Conservation (phyloP, 2,797 vertebrate species). For the Peromyscus aztecus region DNA sequence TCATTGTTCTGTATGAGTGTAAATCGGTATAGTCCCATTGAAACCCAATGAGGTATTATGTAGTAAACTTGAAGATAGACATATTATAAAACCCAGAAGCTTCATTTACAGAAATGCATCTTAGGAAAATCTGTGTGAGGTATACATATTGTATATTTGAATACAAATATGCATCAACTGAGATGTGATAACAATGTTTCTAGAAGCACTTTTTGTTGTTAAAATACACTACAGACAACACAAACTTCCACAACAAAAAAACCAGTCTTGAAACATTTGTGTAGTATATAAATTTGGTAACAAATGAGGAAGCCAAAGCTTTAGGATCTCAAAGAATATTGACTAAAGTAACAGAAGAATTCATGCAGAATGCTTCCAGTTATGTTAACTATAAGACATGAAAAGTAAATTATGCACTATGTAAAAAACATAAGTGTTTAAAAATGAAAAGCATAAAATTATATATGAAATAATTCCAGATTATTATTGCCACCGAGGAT, state of each 20-base stretch:
- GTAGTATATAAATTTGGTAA: background rate
- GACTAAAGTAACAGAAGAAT: slow-evolving; percentile 41
- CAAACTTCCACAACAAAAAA: background rate
- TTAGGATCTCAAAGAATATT: slow-evolving; percentile 3
- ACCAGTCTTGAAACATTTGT: background rate
- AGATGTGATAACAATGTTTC: background rate
- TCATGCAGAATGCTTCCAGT: background rate
- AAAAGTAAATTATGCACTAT: background rate
- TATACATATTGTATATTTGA: background rate
- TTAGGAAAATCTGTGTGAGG: background rate
- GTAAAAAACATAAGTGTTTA: background rate
- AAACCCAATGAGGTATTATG: background rate
- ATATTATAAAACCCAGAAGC: background rate
- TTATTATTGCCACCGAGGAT: background rate
- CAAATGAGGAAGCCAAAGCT: background rate
- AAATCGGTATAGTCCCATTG: background rate
- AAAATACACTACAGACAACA: slow-evolving; percentile 4
- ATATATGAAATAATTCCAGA: background rate
- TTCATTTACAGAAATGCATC: background rate
- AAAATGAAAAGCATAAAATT: slow-evolving; percentile 44
- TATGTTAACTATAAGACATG: slow-evolving; percentile 8
- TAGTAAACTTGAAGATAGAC: background rate
- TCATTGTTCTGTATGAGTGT: background rate
- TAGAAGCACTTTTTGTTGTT: slow-evolving; percentile 5
- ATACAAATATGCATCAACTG: background rate